Evolutionary conservation across 2,113 vertebrate genomes (phyloP).

Genomic region (Rhinogobius similis): DNA sequence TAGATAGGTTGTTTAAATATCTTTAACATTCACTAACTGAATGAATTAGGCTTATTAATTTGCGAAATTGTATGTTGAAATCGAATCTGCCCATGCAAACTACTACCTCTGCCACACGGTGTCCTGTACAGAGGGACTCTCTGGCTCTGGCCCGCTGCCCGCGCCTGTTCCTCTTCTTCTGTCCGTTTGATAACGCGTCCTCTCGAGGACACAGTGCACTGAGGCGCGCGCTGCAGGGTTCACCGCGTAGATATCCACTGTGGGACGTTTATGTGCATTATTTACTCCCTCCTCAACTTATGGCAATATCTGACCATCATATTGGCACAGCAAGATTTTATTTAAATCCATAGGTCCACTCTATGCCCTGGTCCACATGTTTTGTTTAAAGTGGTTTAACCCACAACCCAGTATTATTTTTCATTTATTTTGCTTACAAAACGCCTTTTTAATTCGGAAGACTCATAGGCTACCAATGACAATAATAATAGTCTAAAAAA

Average conservation of each 20-base stretch:
- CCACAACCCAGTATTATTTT: too few species aligned
- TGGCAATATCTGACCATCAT: too few species aligned
- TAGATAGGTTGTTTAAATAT: too few species aligned
- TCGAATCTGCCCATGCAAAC: neutral
- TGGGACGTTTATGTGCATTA: neutral
- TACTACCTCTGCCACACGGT: neutral
- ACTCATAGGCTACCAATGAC: too few species aligned
- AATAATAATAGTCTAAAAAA: too few species aligned
- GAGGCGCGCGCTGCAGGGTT: slow-evolving; percentile 16
- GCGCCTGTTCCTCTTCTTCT: slow-evolving; percentile 21
- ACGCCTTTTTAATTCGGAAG: too few species aligned
- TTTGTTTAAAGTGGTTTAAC: neutral
- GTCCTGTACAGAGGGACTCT: slow-evolving; percentile 4
- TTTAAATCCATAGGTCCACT: neutral
- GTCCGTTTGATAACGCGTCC: slow-evolving; percentile 24
- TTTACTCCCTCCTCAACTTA: neutral
- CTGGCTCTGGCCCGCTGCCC: slow-evolving; percentile 13
- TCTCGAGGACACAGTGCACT: slow-evolving; percentile 43
- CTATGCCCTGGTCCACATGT: too few species aligned
- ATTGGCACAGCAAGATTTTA: too few species aligned
- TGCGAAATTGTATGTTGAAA: neutral
- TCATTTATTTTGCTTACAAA: too few species aligned
- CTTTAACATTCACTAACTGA: too few species aligned
- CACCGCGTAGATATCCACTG: slow-evolving; percentile 28
- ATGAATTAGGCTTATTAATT: neutral